Conservation (phyloP, 2,888 invertebrate genomes). For the Dasysyrphus albostriatus region DNA sequence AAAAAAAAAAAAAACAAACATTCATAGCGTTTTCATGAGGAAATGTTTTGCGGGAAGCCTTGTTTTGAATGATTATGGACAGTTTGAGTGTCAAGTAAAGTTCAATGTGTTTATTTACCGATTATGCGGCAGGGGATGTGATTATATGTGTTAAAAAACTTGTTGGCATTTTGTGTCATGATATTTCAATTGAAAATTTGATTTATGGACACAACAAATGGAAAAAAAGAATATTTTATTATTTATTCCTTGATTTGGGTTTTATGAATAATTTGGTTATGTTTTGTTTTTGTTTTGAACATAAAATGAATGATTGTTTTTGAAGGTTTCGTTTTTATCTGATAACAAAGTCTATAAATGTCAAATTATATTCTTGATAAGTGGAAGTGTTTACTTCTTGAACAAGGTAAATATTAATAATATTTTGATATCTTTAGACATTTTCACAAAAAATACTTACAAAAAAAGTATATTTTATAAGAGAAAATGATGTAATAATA, state of each 20-base stretch:
- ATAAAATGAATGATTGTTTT: background rate
- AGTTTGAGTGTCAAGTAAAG: slow-evolving; percentile 62
- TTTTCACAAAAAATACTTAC: too few relatives aligned
- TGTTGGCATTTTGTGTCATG: slow-evolving; percentile 39
- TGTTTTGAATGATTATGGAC: slow-evolving; percentile 67
- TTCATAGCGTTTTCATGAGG: slow-evolving; percentile 37
- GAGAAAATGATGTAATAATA: too few relatives aligned
- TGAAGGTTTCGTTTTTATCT: background rate
- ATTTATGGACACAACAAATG: slow-evolving; percentile 15
- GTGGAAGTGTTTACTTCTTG: too few relatives aligned
- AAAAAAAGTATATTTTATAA: too few relatives aligned
- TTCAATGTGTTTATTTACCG: slow-evolving; percentile 58
- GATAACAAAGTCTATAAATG: background rate
- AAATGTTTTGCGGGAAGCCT: slow-evolving; percentile 10
- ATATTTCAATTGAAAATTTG: slow-evolving; percentile 44
- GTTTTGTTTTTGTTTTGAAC: background rate
- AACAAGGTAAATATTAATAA: too few relatives aligned
- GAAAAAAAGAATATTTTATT: background rate
- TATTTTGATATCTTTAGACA: too few relatives aligned
- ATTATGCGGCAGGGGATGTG: slow-evolving; percentile 35
- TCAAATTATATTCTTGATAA: background rate
- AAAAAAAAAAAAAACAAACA: slow-evolving; percentile 2
- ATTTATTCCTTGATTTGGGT: background rate
- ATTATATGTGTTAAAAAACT: slow-evolving; percentile 16
- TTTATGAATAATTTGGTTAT: background rate